Conservation (phyloP, 2,888 invertebrate species). For the Drosophila subsilvestris region DNA sequence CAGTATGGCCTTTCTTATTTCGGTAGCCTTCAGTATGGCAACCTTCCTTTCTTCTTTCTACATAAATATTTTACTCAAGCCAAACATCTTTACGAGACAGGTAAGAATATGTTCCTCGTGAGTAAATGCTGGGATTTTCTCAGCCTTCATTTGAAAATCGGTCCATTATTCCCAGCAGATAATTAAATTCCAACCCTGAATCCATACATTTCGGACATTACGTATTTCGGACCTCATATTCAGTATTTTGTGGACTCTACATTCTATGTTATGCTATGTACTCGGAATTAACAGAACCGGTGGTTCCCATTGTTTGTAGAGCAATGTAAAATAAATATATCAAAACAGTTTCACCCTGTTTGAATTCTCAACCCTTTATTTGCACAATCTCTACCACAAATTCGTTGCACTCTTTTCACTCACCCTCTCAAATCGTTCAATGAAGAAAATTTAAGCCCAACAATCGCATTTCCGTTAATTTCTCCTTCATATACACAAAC, state of each 20-base stretch:
- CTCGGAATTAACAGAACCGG: too few relatives aligned
- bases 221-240: background rate
- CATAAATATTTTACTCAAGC: background rate
- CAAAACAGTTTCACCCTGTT: too few relatives aligned
- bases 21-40: background rate
- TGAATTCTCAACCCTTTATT: too few relatives aligned
- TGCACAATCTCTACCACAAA: too few relatives aligned
- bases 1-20: too few relatives aligned
- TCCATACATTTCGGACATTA: too few relatives aligned
- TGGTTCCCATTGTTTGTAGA: too few relatives aligned
- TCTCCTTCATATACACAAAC: conserved; percentile 26
- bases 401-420: background rate
- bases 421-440: conserved; percentile 42
- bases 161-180: background rate
- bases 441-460: conserved; percentile 60
- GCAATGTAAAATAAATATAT: too few relatives aligned
- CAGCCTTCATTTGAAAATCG: background rate
- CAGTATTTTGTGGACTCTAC: background rate
- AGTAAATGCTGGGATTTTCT: background rate
- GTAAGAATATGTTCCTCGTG: background rate
- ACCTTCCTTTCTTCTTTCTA: background rate
- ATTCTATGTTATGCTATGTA: background rate
- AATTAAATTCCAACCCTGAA: background rate
- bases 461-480: conserved; percentile 69
- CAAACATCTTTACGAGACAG: too few relatives aligned